Evolutionary conservation across 92 coral and sea anemone species (phyloP), one percentile per base, ranked within the genome.

Genomic region (Galaxea fascicularis): DNA sequence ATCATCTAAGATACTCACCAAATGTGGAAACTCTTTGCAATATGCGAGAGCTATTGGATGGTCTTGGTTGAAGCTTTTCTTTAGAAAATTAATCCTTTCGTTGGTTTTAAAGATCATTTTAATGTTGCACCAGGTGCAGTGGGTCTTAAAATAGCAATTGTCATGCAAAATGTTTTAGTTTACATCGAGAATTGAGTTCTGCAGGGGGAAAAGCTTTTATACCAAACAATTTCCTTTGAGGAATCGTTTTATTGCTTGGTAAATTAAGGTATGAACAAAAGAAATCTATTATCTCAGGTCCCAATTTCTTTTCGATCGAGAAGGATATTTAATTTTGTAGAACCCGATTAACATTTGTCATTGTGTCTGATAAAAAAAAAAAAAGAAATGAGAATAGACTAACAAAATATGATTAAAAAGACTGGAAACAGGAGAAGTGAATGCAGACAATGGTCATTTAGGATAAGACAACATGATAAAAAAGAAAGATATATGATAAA

Each of bases 191-290:
- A 35, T 18, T 21, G 74, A 21, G 70, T 0, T 0, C 10, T 21
- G 10, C 6, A 10, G 4, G 41, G 68, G 13, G 17, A 28, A 26
- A 8, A 13, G 8, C 1, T 1, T 41, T 69, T 69, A 1, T 9
- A 69, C 39, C 11, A 69, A 69, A 69, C 74, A 69, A 69, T 69
- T 69, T 69, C 41, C 29, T 41, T 21, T 21, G 35, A 29, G 2
- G 15, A 39, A 69, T 8, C 39, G 52, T 17, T 31, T 35, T 9
- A 67, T 11, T 8, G n/a, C 17, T 20, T 44, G n/a, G 1, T 39
- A 12, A 31, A 69, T 12, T 69, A 25, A 69, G 4, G 20, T 11
- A 2, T 35, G 41, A 35, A 2, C 41, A 2, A 35, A 35, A 35
- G 41, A 35, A 35, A 35, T 35, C 41, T 35, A 2, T 2, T 35